phyloP scores from a whole-genome alignment of 2,797 vertebrate species.

The Pygocentrus nattereri region DNA sequence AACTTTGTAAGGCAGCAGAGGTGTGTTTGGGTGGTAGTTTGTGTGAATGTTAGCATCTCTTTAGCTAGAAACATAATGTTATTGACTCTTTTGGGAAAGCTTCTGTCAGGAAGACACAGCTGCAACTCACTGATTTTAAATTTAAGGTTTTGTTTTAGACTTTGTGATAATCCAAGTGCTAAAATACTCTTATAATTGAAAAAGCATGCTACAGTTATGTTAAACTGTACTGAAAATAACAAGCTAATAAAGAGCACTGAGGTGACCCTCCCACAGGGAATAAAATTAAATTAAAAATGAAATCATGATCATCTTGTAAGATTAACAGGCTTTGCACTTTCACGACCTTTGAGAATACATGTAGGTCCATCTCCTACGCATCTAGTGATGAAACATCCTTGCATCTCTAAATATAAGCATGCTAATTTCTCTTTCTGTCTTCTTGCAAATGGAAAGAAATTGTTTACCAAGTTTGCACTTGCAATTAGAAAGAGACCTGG shows the following conservation, averaged over 20 bases:
- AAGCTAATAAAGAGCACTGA: background rate
- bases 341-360: background rate
- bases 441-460: background rate
- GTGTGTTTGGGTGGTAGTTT: no score
- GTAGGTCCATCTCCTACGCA: background rate
- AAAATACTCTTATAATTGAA: background rate
- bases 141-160: no score
- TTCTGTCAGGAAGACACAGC: no score
- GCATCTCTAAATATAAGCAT: background rate
- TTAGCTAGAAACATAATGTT: no score
- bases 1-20: no score
- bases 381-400: constrained; percentile 21
- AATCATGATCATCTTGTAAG: background rate
- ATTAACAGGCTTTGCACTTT: background rate
- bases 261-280: background rate
- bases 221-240: background rate
- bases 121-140: no score
- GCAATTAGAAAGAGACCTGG: constrained; percentile 39
- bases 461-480: constrained; percentile 8
- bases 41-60: no score
- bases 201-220: no score
- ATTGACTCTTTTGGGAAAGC: no score
- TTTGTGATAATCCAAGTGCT: no score
- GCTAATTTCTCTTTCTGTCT: constrained; percentile 1
- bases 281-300: background rate